Evolutionary conservation across 2,888 invertebrate species (phyloP).

Genomic region (Ophonus ardosiacus): DNA sequence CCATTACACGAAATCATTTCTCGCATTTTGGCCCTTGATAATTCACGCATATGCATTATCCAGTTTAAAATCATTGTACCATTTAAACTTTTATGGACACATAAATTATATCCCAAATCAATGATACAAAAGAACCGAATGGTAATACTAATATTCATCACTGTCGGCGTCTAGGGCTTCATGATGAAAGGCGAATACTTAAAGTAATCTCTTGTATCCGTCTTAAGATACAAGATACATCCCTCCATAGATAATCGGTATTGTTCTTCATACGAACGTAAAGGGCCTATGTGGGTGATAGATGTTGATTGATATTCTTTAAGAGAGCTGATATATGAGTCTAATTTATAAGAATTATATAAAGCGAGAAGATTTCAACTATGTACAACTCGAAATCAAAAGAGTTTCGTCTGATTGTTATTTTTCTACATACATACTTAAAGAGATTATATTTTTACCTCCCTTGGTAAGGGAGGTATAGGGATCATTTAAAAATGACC

Average conservation of each 20-base stretch:
- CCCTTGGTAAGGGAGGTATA: too few relatives aligned
- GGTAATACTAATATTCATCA: conserved; percentile 40
- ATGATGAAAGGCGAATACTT: conserved; percentile 15
- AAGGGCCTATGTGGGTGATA: neutral
- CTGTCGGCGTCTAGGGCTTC: conserved; percentile 10
- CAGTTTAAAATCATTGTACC: conserved; percentile 49
- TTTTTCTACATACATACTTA: too few relatives aligned
- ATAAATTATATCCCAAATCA: conserved; percentile 58
- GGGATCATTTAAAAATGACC: too few relatives aligned
- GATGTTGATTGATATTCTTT: conserved; percentile 11
- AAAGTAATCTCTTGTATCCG: conserved; percentile 57
- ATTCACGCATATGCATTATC: conserved; percentile 10
- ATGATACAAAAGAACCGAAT: conserved; percentile 26
- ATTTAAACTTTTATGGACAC: conserved; percentile 58
- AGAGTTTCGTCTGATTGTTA: too few relatives aligned
- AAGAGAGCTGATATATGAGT: neutral
- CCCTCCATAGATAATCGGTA: conserved; percentile 5
- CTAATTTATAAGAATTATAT: neutral
- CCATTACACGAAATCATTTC: conserved; percentile 27
- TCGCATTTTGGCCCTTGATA: neutral
- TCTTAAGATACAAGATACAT: conserved; percentile 1
- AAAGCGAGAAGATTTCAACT: neutral
- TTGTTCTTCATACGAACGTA: conserved; percentile 4
- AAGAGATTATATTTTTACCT: too few relatives aligned
- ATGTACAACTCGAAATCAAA: neutral